These are phyloP conservation scores for Silurus asotus DNA, from an alignment of 2,113 vertebrate genomes.

Conservation along the genomic window DNA sequence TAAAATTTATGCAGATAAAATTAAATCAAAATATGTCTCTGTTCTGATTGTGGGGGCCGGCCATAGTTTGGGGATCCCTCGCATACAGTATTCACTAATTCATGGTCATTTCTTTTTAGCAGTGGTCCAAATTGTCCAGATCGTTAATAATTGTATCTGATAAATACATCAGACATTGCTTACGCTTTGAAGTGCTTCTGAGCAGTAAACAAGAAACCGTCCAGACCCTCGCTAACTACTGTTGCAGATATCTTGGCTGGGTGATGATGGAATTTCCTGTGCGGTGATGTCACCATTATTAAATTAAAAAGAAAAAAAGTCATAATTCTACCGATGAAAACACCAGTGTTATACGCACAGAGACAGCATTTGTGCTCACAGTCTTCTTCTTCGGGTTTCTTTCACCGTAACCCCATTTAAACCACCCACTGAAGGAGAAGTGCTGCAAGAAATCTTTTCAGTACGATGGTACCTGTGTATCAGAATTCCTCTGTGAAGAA, in stretches of 20 bases:
- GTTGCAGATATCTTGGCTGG: slow-evolving; percentile 13
- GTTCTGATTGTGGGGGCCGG: too few relatives aligned
- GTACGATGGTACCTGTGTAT: background rate
- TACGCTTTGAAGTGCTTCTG: background rate
- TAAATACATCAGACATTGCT: background rate
- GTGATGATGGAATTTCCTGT: slow-evolving; percentile 33
- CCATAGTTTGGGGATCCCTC: too few relatives aligned
- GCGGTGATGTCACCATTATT: slow-evolving; percentile 39
- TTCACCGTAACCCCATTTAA: slow-evolving; percentile 8
- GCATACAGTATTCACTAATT: too few relatives aligned
- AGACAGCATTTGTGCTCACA: background rate
- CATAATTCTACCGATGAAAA: slow-evolving; percentile 19
- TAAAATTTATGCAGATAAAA: too few relatives aligned
- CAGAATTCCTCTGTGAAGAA: background rate
- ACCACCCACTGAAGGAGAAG: background rate
- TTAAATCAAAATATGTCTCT: too few relatives aligned
- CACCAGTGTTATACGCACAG: slow-evolving; percentile 27
- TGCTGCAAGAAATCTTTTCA: background rate
- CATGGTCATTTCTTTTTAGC: too few relatives aligned
- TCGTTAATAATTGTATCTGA: background rate
- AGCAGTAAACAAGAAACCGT: background rate
- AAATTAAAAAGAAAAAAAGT: background rate
- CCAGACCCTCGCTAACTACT: slow-evolving; percentile 32
- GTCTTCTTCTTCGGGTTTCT: background rate
- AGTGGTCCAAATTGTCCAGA: background rate